Evolutionary conservation across 1,140 invertebrate species (phyloP).

Genomic region (Cephus cinctus): DNA sequence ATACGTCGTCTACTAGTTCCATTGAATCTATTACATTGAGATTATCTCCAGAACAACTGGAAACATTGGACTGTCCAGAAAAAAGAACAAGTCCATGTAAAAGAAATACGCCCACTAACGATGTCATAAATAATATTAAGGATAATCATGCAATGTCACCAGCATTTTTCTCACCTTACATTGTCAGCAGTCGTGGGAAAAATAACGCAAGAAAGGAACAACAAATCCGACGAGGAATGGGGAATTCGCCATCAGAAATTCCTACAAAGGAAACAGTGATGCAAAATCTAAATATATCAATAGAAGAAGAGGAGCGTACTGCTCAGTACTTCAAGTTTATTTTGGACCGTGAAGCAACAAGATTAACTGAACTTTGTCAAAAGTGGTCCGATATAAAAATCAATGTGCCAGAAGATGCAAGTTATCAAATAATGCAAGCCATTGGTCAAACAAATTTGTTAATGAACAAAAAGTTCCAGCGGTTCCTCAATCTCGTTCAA

Average conservation of each 20-base stretch:
- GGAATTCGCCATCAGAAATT: constrained; percentile 22
- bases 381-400: constrained; percentile 48
- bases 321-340: constrained; percentile 59
- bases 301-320: constrained; percentile 50
- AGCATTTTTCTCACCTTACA: constrained; percentile 37
- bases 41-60: too few relatives aligned
- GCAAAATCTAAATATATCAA: constrained; percentile 43
- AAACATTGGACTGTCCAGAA: too few relatives aligned
- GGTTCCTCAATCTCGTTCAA: constrained; percentile 64
- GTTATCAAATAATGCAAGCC: constrained; percentile 64
- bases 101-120: too few relatives aligned
- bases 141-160: constrained; percentile 10
- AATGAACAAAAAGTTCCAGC: constrained; percentile 66
- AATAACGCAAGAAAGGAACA: constrained; percentile 51
- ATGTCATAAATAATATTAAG: neutral
- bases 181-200: constrained; percentile 50
- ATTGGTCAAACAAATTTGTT: constrained; percentile 70
- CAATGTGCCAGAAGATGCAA: constrained; percentile 46
- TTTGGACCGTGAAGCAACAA: constrained; percentile 52
- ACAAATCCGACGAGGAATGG: constrained; percentile 43
- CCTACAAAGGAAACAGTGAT: constrained; percentile 47
- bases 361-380: constrained; percentile 49
- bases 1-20: too few relatives aligned
- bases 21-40: too few relatives aligned
- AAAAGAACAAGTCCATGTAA: too few relatives aligned